Percentiles rank a stretch among this genome's conserved stretches.
Evolutionary conservation across 2,888 invertebrate species (phyloP).

Genomic region (Tipula helvola): DNA sequence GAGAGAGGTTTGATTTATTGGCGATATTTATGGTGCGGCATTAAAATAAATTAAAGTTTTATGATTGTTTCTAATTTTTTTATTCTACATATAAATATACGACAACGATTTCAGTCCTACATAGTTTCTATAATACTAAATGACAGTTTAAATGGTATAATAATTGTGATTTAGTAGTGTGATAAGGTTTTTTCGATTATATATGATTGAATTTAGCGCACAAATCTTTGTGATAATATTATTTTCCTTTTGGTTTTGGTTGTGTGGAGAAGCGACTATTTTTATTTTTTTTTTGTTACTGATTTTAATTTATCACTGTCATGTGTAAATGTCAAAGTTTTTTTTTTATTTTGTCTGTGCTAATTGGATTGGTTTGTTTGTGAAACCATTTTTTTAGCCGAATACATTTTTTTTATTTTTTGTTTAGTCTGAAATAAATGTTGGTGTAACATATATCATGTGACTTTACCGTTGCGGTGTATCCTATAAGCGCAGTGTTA

Average conservation of each 20-base stretch:
- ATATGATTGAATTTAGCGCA: not conserved
- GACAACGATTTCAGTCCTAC: not conserved
- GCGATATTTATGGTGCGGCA: slow-evolving; percentile 4
- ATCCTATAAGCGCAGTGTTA: no score
- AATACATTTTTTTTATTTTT: no score
- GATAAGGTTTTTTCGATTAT: not conserved
- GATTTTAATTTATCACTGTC: not conserved
- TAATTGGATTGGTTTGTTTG: not conserved
- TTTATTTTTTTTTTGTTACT: not conserved
- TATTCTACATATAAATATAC: not conserved
- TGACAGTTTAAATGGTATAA: not conserved
- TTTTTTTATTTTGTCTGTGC: not conserved
- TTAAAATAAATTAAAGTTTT: not conserved
- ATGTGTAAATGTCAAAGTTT: not conserved
- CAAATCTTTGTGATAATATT: not conserved
- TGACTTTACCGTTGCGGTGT: no score
- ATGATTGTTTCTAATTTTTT: not conserved
- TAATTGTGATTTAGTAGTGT: not conserved
- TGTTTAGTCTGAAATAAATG: no score
- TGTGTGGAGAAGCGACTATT: not conserved
- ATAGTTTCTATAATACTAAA: not conserved
- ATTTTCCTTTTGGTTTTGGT: not conserved
- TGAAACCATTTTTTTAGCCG: not conserved
- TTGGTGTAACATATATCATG: no score
- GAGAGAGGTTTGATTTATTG: not conserved